A percentile compares a stretch with the other conserved stretches of the same genome.
Evolutionary conservation across 2,797 vertebrate species (phyloP).

Genomic region (Coregonus suidteri): DNA sequence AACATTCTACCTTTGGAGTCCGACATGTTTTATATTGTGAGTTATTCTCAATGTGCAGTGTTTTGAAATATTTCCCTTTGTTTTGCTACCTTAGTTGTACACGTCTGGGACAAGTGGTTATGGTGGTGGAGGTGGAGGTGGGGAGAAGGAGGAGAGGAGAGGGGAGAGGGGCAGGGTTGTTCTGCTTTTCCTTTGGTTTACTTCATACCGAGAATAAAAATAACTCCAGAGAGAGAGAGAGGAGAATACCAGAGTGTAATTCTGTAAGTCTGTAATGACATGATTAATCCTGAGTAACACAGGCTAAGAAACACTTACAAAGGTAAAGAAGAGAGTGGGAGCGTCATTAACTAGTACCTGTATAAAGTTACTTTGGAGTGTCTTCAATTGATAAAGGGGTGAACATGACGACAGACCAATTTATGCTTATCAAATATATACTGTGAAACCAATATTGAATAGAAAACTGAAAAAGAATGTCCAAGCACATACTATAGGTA

Average conservation of each 20-base stretch:
- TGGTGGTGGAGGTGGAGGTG: conserved; percentile 44
- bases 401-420: not conserved
- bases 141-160: conserved; percentile 11
- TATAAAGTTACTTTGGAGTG: not conserved
- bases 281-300: conserved; percentile 15
- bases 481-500: not conserved
- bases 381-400: not conserved
- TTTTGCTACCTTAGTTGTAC: conserved; percentile 65
- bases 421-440: not conserved
- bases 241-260: conserved; percentile 52
- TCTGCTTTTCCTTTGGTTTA: conserved; percentile 62
- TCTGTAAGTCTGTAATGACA: conserved; percentile 57
- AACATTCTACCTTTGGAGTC: conserved; percentile 63
- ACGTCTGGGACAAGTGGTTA: conserved; percentile 64
- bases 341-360: not conserved
- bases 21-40: conserved; percentile 59
- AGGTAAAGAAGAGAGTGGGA: not conserved
- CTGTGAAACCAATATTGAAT: not conserved
- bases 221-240: conserved; percentile 44
- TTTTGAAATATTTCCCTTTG: conserved; percentile 67
- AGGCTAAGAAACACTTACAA: not conserved
- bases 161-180: conserved; percentile 34
- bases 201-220: conserved; percentile 64
- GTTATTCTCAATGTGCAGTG: conserved; percentile 59
- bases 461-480: not conserved